phyloP scores from a whole-genome alignment of 2,113 vertebrate species.

The Corythaeola cristata region DNA sequence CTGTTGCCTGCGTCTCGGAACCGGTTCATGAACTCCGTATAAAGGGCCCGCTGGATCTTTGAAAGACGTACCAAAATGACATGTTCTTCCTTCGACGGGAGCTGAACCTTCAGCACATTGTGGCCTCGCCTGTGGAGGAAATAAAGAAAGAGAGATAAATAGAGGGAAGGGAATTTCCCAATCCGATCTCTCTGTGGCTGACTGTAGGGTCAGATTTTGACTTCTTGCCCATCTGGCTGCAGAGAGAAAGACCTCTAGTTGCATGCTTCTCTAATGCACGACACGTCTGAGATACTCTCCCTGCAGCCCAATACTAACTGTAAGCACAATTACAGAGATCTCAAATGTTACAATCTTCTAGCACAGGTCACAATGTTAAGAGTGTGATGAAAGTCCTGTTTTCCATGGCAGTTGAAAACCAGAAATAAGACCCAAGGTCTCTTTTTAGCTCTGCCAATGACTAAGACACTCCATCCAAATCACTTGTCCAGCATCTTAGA shows the following conservation, averaged over 20 bases:
- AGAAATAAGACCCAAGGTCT: not conserved
- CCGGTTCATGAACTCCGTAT: constrained; percentile 96
- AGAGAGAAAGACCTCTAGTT: not conserved
- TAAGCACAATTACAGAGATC: not conserved
- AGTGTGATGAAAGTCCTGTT: not conserved
- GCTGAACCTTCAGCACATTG: constrained; percentile 90
- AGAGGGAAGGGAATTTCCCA: not conserved
- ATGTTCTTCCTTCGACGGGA: constrained; percentile 93
- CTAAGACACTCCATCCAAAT: not conserved
- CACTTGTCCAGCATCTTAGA: not conserved
- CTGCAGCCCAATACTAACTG: not conserved
- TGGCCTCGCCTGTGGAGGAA: constrained; percentile 86
- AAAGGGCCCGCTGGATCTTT: constrained; percentile 90
- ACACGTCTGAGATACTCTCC: not conserved
- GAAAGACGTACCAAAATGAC: constrained; percentile 96
- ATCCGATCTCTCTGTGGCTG: not conserved
- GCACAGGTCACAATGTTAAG: not conserved
- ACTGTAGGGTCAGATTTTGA: not conserved
- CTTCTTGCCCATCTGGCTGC: not conserved
- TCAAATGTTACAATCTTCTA: not conserved
- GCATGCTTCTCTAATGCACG: not conserved
- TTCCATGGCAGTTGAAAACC: not conserved
- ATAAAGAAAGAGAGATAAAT: not conserved
- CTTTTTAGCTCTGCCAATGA: not conserved
- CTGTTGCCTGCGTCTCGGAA: constrained; percentile 96